Conservation (phyloP, 1,140 invertebrate genomes). For the Drosophila lacteicornis region DNA sequence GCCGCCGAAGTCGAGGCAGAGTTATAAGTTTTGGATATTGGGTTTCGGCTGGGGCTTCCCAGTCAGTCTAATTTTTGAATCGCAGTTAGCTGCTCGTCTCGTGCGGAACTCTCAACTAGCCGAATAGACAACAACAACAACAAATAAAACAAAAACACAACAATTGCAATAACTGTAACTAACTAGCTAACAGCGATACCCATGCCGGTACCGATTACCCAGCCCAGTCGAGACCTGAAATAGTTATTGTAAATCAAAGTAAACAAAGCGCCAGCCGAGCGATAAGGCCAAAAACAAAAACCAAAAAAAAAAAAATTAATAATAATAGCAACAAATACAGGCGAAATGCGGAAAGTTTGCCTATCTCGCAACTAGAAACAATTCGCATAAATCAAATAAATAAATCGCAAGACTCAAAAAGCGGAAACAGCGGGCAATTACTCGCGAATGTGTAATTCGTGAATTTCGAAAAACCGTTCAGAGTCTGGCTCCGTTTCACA, state of each 20-base stretch:
- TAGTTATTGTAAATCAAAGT: constrained; percentile 63
- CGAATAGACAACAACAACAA: constrained; percentile 29
- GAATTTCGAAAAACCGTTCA: constrained; percentile 15
- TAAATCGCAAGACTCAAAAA: constrained; percentile 25
- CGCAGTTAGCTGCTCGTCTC: constrained; percentile 81
- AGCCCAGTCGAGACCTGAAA: constrained; percentile 41
- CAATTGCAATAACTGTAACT: constrained; percentile 42
- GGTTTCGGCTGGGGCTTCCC: constrained; percentile 26
- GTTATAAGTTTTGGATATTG: constrained; percentile 25
- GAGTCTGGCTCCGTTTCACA: constrained; percentile 33
- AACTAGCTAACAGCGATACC: constrained; percentile 2
- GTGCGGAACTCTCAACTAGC: constrained; percentile 64
- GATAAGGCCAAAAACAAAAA: constrained; percentile 30
- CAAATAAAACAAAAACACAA: constrained; percentile 46
- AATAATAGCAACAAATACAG: constrained; percentile 19
- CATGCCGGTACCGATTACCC: constrained; percentile 11
- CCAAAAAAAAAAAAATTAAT: constrained; percentile 10
- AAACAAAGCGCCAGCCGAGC: constrained; percentile 15
- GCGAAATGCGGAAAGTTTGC: constrained; percentile 2
- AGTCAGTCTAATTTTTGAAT: constrained; percentile 80
- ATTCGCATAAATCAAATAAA: constrained; percentile 50
- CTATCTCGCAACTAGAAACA: constrained; percentile 39
- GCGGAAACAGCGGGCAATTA: constrained; percentile 69
- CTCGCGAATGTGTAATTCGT: constrained; percentile 52
- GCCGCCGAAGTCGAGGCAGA: constrained; percentile 37